phyloP scores from a whole-genome alignment of 2,113 vertebrate species.

The Cavia aperea region DNA sequence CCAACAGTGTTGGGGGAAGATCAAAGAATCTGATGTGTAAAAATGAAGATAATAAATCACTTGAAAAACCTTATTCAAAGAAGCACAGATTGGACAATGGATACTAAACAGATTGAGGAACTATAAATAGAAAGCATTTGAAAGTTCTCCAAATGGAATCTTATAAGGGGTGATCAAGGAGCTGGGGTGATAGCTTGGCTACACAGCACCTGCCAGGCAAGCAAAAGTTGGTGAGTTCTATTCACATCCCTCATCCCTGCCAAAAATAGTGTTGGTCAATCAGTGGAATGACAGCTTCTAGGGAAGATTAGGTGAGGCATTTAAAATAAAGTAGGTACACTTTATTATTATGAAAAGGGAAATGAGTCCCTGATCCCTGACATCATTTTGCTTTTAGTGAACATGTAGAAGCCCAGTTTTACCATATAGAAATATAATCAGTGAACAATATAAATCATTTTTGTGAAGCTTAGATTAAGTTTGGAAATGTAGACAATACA shows the following conservation, averaged over 20 bases:
- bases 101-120: neutral
- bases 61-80: neutral
- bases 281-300: neutral
- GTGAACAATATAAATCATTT: neutral
- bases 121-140: neutral
- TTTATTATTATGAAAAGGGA: neutral
- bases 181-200: no score
- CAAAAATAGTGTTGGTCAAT: neutral
- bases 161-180: neutral
- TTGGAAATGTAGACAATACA: neutral
- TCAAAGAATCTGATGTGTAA: neutral
- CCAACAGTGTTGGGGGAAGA: accelerated
- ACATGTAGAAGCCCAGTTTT: neutral
- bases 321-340: neutral
- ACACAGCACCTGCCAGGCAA: no score
- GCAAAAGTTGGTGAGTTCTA: no score
- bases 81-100: neutral
- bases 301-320: neutral
- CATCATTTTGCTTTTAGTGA: neutral
- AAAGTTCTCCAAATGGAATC: neutral
- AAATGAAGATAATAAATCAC: neutral
- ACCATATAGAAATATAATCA: neutral
- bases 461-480: neutral
- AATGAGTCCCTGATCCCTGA: neutral
- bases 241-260: no score